Conservation (phyloP, 1,140 invertebrate species). For the Ceratina australensis region DNA sequence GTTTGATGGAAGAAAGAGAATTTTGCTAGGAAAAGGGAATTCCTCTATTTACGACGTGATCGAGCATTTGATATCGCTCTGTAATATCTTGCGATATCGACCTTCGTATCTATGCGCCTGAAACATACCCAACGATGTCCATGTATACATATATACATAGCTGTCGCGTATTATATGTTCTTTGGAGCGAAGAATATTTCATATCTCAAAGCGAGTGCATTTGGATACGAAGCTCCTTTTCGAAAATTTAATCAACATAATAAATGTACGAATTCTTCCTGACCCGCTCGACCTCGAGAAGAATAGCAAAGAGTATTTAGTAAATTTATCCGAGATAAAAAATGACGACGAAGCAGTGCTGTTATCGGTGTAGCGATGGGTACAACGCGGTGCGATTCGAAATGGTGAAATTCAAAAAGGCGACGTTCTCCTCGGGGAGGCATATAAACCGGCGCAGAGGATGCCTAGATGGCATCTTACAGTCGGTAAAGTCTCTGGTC, state of each 20-base stretch:
- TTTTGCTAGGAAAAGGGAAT: slow-evolving; percentile 12
- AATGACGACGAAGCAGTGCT: too few relatives aligned
- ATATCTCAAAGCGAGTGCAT: too few relatives aligned
- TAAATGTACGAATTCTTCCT: too few relatives aligned
- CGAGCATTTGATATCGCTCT: background rate
- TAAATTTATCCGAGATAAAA: too few relatives aligned
- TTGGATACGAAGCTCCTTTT: too few relatives aligned
- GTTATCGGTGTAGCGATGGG: too few relatives aligned
- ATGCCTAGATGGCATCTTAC: slow-evolving; percentile 24
- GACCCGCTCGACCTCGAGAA: too few relatives aligned
- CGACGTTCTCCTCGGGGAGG: background rate
- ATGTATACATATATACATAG: background rate
- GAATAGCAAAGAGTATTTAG: too few relatives aligned
- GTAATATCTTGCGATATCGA: slow-evolving; percentile 8
- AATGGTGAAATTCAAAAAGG: background rate
- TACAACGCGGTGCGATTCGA: too few relatives aligned
- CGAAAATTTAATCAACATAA: too few relatives aligned
- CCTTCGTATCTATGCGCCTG: background rate
- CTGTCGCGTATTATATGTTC: too few relatives aligned
- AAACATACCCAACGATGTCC: slow-evolving; percentile 2
- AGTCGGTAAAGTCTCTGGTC: background rate
- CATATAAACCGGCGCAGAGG: slow-evolving; percentile 8
- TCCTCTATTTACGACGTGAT: slow-evolving; percentile 11
- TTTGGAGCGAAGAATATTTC: too few relatives aligned
- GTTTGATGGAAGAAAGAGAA: slow-evolving; percentile 1